Percentiles rank a stretch among this genome's conserved stretches.
Evolutionary conservation across 2,888 invertebrate species (phyloP).

Genomic region (Tipula vernalis): DNA sequence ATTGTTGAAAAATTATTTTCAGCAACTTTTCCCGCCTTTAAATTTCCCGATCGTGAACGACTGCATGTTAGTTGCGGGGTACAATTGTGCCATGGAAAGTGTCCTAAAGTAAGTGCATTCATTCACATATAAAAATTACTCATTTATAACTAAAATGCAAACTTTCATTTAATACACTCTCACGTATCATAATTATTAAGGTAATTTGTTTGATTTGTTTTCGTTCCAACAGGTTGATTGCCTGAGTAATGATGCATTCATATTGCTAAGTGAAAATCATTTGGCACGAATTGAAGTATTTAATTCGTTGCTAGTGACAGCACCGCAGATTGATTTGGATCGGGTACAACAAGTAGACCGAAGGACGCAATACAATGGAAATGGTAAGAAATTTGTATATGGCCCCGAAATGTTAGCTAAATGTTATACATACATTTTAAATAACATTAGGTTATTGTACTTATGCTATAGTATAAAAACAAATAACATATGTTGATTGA

Average conservation of each 20-base stretch:
- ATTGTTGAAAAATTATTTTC: constrained; percentile 32
- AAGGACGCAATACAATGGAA: constrained; percentile 16
- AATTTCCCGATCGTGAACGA: constrained; percentile 67
- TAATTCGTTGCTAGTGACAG: constrained; percentile 67
- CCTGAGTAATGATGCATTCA: constrained; percentile 26
- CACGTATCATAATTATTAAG: neutral
- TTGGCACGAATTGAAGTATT: constrained; percentile 52
- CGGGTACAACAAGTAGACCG: constrained; percentile 20
- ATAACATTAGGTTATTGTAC: too few species aligned
- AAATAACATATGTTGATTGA: neutral
- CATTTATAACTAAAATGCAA: neutral
- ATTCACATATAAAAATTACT: neutral
- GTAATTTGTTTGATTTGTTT: constrained; percentile 15
- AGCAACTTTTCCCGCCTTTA: constrained; percentile 66
- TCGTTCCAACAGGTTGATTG: constrained; percentile 32
- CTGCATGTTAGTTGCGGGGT: constrained; percentile 66
- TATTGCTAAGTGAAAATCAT: constrained; percentile 30
- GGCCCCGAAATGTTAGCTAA: neutral
- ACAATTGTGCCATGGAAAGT: constrained; percentile 60
- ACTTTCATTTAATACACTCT: neutral
- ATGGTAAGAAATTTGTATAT: constrained; percentile 23
- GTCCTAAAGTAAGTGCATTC: constrained; percentile 43
- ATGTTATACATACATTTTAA: neutral
- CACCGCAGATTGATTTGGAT: constrained; percentile 63
- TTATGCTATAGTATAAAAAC: neutral